These are phyloP conservation scores for Lepilemur ruficaudatus DNA, from an alignment of 2,797 vertebrate genomes.

Conservation along the genomic window DNA sequence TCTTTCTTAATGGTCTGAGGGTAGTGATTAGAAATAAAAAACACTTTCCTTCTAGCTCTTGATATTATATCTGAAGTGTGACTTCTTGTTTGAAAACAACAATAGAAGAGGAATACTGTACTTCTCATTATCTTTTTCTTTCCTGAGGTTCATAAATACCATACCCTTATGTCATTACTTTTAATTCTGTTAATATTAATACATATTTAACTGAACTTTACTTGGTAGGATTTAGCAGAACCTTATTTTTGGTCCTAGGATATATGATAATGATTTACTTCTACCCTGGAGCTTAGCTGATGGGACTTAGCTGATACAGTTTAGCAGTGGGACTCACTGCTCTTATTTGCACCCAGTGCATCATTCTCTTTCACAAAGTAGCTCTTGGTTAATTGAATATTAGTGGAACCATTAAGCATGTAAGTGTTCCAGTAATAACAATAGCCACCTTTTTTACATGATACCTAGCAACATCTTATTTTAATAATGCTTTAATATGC, in stretches of 20 bases:
- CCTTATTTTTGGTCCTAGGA: background rate
- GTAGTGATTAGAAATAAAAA: conserved; percentile 7
- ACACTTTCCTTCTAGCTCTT: background rate
- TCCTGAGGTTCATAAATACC: background rate
- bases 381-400: background rate
- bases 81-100: conserved; percentile 4
- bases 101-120: background rate
- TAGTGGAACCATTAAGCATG: background rate
- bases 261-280: background rate
- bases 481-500: conserved; percentile 13
- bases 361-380: background rate
- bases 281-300: background rate
- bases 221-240: background rate
- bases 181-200: background rate
- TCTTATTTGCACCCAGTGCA: background rate
- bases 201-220: background rate
- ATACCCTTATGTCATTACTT: background rate
- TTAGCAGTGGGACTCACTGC: background rate
- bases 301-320: background rate
- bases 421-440: background rate
- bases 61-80: background rate
- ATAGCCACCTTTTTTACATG: background rate
- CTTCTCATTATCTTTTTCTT: background rate
- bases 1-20: background rate
- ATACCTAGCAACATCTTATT: conserved; percentile 5